These are phyloP conservation scores for Sinocyclocheilus anshuiensis DNA, from an alignment of 2,113 vertebrate species.

Conservation along the genomic window DNA sequence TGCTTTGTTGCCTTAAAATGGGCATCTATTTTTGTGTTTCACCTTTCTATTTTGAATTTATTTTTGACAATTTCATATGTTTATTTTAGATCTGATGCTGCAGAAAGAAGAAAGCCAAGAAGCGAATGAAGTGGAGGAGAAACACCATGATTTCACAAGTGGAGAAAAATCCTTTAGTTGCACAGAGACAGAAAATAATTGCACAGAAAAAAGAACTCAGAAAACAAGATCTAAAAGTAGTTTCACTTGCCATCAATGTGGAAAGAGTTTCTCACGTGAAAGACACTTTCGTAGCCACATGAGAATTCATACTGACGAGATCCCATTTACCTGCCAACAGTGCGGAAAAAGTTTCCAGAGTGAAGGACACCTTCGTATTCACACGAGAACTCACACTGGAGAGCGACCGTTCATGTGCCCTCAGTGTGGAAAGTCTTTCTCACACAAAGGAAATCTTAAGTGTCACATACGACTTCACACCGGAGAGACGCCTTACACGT, in stretches of 20 bases:
- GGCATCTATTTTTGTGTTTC: background rate
- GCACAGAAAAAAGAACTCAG: background rate
- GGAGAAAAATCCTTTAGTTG: background rate
- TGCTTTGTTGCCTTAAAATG: background rate
- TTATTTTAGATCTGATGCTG: background rate
- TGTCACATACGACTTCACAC: conserved; percentile 10
- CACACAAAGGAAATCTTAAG: background rate
- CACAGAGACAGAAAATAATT: background rate
- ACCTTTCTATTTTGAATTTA: background rate
- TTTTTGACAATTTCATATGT: background rate
- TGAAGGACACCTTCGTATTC: background rate
- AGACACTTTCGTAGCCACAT: conserved; percentile 3
- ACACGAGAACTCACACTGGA: background rate
- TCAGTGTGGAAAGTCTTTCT: conserved; percentile 11
- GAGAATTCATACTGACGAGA: background rate
- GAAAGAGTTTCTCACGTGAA: background rate
- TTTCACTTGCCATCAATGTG: conserved; percentile 2
- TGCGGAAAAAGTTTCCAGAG: background rate
- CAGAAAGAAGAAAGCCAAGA: background rate
- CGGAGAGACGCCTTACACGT: background rate
- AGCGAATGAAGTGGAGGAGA: background rate
- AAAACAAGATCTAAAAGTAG: background rate
- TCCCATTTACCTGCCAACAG: background rate
- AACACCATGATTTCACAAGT: background rate
- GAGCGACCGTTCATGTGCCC: conserved; percentile 10